A percentile compares a stretch with the other conserved stretches of the same genome.
Conservation (phyloP, 2,888 invertebrate genomes). For the Scaeva pyrastri region DNA sequence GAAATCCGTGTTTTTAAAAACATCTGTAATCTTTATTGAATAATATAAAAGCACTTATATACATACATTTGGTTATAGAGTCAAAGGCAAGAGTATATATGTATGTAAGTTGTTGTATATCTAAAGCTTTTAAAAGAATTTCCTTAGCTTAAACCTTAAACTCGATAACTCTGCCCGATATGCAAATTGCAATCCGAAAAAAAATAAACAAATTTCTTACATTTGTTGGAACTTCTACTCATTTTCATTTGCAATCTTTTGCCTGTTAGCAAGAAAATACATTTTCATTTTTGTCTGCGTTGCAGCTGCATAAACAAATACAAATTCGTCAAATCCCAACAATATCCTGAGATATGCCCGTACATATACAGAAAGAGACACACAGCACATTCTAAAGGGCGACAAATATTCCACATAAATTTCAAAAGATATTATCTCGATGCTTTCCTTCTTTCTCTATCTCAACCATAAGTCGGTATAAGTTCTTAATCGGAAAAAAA, state of each 20-base stretch:
- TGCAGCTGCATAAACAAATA: conserved; percentile 78
- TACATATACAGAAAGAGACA: too few species aligned
- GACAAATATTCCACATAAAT: conserved; percentile 62
- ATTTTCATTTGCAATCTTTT: neutral
- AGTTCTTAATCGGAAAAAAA: conserved; percentile 68
- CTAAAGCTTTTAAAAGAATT: neutral
- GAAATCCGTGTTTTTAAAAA: too few species aligned
- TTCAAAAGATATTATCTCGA: conserved; percentile 67
- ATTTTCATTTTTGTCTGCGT: conserved; percentile 45
- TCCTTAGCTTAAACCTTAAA: neutral
- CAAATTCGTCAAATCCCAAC: conserved; percentile 60
- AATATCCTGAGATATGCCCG: conserved; percentile 36
- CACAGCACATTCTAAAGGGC: conserved; percentile 59
- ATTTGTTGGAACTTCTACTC: neutral
- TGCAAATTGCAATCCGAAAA: conserved; percentile 31
- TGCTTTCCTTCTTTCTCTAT: conserved; percentile 31
- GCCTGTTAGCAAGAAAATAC: conserved; percentile 27
- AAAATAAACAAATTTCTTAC: neutral
- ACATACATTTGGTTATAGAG: too few species aligned
- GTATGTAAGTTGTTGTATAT: too few species aligned
- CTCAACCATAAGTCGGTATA: conserved; percentile 41
- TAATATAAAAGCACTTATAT: too few species aligned
- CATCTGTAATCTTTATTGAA: too few species aligned
- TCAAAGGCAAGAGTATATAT: too few species aligned
- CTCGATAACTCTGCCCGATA: neutral